Evolutionary conservation across 2,888 invertebrate species (phyloP), one percentile per base, ranked within the genome.

Genomic region (Nemapogon koenigi): DNA sequence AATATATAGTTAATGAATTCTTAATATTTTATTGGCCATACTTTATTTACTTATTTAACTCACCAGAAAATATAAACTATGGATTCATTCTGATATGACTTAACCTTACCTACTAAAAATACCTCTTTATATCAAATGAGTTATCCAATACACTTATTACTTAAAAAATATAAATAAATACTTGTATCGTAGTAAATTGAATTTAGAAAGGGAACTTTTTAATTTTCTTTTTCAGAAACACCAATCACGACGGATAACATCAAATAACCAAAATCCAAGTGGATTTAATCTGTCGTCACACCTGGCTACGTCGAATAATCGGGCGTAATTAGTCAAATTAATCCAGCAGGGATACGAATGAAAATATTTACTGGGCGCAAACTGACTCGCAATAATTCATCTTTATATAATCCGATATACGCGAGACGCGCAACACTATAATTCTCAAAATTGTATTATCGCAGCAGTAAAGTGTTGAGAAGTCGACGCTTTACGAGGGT

Each of bases 401-500:
- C 55, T 67, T 63, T 53, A 52, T 55, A 60, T 76, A 75, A 76
- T 73, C 69, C 66, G 71, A 75, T 75, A 70, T 72, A 68, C 59
- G 51, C 35, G 49, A 64, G 55, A 15, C 72, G 68, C 66, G 58
- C 59, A 61, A 49, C 60, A 16, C 30, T 26, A 25, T 26, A 26
- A 26, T 35, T 15, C 25, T 19, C 18, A 62, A 68, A 75, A 76
- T 76, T 68, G 68, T 58, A 62, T 78, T 76, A 75, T 68, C 61
- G 65, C 49, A 49, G 69, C 65, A 72, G 57, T 72, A 73, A 76
- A 76, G 70, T 52, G 72, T 62, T 71, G 65, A 58, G 67, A 59
- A 71, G 68, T 71, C 70, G 72, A 57, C 73, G 59, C 69, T 78
- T 78, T 78, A 76, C 73, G 76, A 76, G 62, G 60, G 61, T 61